Evolutionary conservation across 2,113 vertebrate species (phyloP).

Genomic region (Formicarius rufipectus): DNA sequence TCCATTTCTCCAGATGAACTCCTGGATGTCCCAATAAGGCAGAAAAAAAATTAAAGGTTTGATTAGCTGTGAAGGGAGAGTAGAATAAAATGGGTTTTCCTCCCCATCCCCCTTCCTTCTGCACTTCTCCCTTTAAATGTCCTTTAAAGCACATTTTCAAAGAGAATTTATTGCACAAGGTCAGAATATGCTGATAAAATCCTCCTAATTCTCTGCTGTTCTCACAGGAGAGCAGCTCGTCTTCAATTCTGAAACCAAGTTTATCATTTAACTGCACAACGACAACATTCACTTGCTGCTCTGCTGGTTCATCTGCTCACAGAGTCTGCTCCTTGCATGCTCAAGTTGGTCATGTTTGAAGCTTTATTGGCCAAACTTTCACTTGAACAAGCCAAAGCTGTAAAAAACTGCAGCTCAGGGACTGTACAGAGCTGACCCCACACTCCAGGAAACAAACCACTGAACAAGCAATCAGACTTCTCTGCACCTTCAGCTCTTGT

Average conservation of each 20-base stretch:
- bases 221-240: neutral
- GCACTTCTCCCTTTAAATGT: neutral
- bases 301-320: neutral
- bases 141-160: neutral
- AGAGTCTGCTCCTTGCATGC: accelerated
- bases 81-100: neutral
- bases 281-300: neutral
- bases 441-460: neutral
- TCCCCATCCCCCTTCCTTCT: neutral
- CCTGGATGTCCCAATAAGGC: neutral
- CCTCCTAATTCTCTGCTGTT: neutral
- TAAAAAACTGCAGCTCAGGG: neutral
- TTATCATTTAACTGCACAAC: neutral
- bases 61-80: neutral
- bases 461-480: too few relatives aligned
- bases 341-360: neutral
- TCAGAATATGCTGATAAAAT: neutral
- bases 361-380: neutral
- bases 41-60: neutral
- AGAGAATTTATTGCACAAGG: neutral
- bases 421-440: neutral
- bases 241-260: neutral
- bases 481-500: neutral
- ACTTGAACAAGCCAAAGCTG: neutral
- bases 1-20: neutral